Evolutionary conservation across 2,113 vertebrate species (phyloP), one percentile per base, ranked within the genome.

Genomic region (Todiramphus chloris): DNA sequence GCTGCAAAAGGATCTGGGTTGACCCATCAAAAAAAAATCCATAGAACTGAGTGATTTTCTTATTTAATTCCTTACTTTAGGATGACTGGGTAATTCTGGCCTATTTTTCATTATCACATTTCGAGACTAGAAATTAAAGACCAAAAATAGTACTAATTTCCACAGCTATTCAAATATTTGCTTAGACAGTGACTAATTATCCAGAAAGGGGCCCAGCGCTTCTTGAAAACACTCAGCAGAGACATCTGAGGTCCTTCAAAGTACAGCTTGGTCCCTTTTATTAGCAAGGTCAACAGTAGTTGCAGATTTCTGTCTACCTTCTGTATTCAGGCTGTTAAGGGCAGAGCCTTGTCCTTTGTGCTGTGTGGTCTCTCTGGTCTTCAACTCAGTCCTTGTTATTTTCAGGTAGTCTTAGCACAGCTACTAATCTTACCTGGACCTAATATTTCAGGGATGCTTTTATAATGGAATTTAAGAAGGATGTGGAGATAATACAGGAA

Each of bases 131-230:
- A 89, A 94, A 43, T 41, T 21, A 30, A 89, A 86, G 83, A 94
- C 87, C 51, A 89, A 83, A 92, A 92, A 82, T 87, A 72, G 35
- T 41, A 43, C n/a, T 79, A 24, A 93, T 94, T 92, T 96, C 53
- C 28, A 63, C 79, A 87, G 51, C 73, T 90, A 84, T 73, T 96
- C 82, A 94, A 93, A 94, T 87, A 89, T 94, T 96, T 96, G 78
- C 83, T 89, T 87, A 91, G 63, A 80, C 59, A 86, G 60, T 87
- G 48, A 83, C 87, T 94, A 89, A 96, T 92, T 92, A 81, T 82
- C 85, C 64, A 88, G 51, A 77, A 56, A 76, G 83, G 59, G 73
- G 48, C 75, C 64, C 55, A 60, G 73, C 30, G 43, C 46, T 90
- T 83, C 77, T 89, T 84, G 58, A 75, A 89, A 90, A 78, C 73